Evolutionary conservation across 37 sponge, comb jelly and placozoan species (phyloP).

Genomic region (Theonella swinhoei): DNA sequence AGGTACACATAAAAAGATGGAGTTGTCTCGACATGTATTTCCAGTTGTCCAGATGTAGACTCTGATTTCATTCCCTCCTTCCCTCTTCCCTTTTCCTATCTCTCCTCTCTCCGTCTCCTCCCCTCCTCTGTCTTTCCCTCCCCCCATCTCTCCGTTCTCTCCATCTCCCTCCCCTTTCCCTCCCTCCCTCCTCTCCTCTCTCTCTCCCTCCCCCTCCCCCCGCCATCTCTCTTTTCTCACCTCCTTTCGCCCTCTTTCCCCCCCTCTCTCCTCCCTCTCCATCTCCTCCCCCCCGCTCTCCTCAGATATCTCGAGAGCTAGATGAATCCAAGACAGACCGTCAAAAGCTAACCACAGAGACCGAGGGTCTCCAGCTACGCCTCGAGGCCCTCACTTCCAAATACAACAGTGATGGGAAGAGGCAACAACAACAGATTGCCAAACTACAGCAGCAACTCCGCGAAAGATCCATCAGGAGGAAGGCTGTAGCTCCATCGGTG

Average conservation of each 20-base stretch:
- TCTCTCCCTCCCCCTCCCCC: too few species aligned
- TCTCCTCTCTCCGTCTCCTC: too few species aligned
- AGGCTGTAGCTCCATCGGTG: conserved; percentile 16
- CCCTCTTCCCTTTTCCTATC: too few species aligned
- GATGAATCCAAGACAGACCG: conserved; percentile 9
- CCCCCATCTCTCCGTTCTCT: background rate
- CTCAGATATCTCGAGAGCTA: conserved; percentile 11
- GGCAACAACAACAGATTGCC: conserved; percentile 3
- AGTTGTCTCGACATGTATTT: too few species aligned
- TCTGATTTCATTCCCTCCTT: too few species aligned
- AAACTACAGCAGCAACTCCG: conserved; percentile 49
- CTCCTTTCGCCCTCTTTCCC: background rate
- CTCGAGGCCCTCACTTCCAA: conserved; percentile 21
- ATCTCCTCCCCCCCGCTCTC: background rate
- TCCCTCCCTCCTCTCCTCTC: too few species aligned
- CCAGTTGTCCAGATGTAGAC: too few species aligned
- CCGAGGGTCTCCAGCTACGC: conserved; percentile 3
- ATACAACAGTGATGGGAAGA: conserved; percentile 19
- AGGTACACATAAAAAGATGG: too few species aligned
- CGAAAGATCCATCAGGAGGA: conserved; percentile 33
- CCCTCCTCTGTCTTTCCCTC: background rate
- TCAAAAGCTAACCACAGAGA: background rate
- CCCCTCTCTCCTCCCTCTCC: background rate
- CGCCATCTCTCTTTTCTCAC: background rate
- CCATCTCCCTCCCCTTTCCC: too few species aligned